Conservation (phyloP, 2,888 invertebrate genomes). For the Eubasilissa splendida region DNA sequence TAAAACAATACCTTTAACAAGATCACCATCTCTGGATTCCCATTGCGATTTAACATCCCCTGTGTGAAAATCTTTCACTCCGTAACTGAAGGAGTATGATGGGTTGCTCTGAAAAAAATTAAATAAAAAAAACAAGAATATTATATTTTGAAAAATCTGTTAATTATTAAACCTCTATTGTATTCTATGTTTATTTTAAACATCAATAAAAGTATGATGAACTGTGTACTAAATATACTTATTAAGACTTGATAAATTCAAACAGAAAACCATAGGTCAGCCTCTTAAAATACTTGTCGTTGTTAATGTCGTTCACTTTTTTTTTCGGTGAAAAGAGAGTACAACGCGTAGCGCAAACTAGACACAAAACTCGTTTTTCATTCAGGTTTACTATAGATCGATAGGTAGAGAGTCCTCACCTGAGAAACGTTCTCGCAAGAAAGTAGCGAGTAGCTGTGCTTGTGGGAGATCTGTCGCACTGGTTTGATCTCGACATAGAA, state of each 20-base stretch:
- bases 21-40: slow-evolving; percentile 76
- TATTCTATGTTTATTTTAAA: neutral
- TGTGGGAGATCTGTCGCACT: neutral
- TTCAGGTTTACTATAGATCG: slow-evolving; percentile 15
- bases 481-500: slow-evolving; percentile 28
- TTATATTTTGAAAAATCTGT: neutral
- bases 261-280: no score
- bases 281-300: no score
- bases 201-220: no score
- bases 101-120: slow-evolving; percentile 70
- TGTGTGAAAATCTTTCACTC: slow-evolving; percentile 74
- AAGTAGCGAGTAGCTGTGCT: slow-evolving; percentile 16
- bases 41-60: slow-evolving; percentile 77
- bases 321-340: slow-evolving; percentile 45
- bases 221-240: no score
- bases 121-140: neutral
- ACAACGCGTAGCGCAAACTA: slow-evolving; percentile 8
- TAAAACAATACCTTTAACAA: slow-evolving; percentile 69
- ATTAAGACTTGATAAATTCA: no score
- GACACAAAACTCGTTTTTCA: slow-evolving; percentile 41
- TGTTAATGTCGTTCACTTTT: no score
- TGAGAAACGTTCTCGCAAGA: slow-evolving; percentile 24
- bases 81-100: slow-evolving; percentile 76
- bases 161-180: neutral
- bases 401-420: slow-evolving; percentile 8